Conservation (phyloP, 2,113 vertebrate species). For the Pelvicachromis taeniatus region DNA sequence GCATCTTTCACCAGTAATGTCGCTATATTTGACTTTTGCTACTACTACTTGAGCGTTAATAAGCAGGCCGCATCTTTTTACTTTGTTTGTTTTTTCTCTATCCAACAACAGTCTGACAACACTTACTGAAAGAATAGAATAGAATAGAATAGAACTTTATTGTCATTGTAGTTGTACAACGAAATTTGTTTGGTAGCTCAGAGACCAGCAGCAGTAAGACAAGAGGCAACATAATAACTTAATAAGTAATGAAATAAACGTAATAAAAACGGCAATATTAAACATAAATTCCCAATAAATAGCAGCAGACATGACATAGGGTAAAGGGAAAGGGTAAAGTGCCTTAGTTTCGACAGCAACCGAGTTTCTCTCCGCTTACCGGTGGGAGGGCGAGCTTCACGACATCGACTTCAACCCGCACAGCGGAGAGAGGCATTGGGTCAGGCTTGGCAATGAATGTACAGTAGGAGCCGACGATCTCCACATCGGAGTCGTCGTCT, state of each 20-base stretch:
- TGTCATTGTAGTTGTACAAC: too few species aligned
- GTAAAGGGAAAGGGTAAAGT: too few species aligned
- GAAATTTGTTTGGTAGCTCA: too few species aligned
- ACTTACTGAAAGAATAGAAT: background rate
- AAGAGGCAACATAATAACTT: too few species aligned
- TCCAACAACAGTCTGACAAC: background rate
- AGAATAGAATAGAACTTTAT: too few species aligned
- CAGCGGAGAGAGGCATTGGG: background rate
- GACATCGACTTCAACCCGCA: background rate
- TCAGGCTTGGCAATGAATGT: background rate
- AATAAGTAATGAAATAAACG: too few species aligned
- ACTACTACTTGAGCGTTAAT: background rate
- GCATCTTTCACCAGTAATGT: background rate
- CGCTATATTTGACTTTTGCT: background rate
- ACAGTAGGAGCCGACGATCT: slow-evolving; percentile 14
- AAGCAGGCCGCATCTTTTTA: background rate
- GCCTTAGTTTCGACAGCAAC: background rate
- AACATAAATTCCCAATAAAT: too few species aligned
- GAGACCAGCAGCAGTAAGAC: too few species aligned
- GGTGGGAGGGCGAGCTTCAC: background rate
- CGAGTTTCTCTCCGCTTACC: slow-evolving; percentile 9
- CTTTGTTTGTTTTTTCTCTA: background rate
- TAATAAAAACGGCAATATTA: too few species aligned
- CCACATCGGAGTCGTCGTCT: slow-evolving; percentile 48
- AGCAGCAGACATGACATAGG: too few species aligned